Evolutionary conservation across 2,888 invertebrate species (phyloP).

Genomic region (Tachina grossa): DNA sequence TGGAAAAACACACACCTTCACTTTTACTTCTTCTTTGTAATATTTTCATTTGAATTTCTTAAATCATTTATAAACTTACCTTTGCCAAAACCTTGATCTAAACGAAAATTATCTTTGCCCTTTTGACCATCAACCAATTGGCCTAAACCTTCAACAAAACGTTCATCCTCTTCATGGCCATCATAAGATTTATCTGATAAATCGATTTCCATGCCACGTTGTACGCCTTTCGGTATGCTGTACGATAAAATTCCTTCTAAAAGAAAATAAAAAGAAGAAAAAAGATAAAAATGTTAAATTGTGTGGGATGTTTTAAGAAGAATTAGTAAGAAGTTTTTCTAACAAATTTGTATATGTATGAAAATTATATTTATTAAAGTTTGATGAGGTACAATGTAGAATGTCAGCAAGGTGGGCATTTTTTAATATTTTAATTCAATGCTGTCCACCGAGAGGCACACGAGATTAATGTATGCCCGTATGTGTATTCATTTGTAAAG

Average conservation of each 20-base stretch:
- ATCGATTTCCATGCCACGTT: slow-evolving; percentile 88
- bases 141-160: slow-evolving; percentile 88
- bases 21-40: background rate
- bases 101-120: slow-evolving; percentile 89
- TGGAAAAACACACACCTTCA: background rate
- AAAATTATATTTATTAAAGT: no score
- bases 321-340: background rate
- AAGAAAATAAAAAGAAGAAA: slow-evolving; percentile 9
- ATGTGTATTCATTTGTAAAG: no score
- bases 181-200: slow-evolving; percentile 91
- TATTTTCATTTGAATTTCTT: slow-evolving; percentile 14
- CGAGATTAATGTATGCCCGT: no score
- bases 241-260: slow-evolving; percentile 91
- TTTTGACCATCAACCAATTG: slow-evolving; percentile 90
- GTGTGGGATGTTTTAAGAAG: background rate
- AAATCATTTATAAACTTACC: slow-evolving; percentile 82
- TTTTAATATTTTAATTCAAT: no score
- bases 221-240: slow-evolving; percentile 89
- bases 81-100: slow-evolving; percentile 87
- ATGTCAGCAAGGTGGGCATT: no score
- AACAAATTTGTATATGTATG: background rate
- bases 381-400: no score
- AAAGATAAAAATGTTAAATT: background rate
- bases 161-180: slow-evolving; percentile 86
- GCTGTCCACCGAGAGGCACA: no score